A percentile compares a stretch with the other conserved stretches of the same genome.
Conservation (phyloP, 1,140 invertebrate genomes). For the Bemisia tabaci region DNA sequence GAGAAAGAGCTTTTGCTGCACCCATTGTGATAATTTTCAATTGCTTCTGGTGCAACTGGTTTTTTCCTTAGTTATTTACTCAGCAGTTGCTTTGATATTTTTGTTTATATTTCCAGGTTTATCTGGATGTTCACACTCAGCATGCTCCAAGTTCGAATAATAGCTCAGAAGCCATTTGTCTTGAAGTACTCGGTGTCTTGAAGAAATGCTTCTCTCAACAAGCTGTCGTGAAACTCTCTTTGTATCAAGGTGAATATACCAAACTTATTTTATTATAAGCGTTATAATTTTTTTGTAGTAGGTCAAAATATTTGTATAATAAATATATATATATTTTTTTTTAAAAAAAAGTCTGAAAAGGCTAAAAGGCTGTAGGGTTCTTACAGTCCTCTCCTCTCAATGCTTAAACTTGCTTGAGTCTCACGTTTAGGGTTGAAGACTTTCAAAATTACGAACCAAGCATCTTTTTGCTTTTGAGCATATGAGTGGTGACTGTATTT, state of each 20-base stretch:
- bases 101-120: slow-evolving; percentile 16
- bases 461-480: too few relatives aligned
- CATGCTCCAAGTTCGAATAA: slow-evolving; percentile 7
- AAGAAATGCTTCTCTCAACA: slow-evolving; percentile 22
- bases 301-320: not conserved
- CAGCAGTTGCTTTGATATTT: too few relatives aligned
- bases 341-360: slow-evolving; percentile 1
- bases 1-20: too few relatives aligned
- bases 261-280: slow-evolving; percentile 1
- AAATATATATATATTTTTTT: not conserved
- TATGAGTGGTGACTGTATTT: too few relatives aligned
- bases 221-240: slow-evolving; percentile 18
- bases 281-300: not conserved
- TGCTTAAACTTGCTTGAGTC: too few relatives aligned
- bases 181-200: slow-evolving; percentile 23
- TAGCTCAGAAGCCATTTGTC: slow-evolving; percentile 22
- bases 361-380: too few relatives aligned
- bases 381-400: too few relatives aligned
- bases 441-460: too few relatives aligned
- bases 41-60: too few relatives aligned
- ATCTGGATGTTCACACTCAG: slow-evolving; percentile 15
- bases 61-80: too few relatives aligned
- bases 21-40: too few relatives aligned
- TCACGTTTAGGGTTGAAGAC: too few relatives aligned
- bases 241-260: slow-evolving; percentile 19